A percentile compares a stretch with the other conserved stretches of the same genome.
Conservation (phyloP, 2,888 invertebrate genomes). For the Euspilapteryx auroguttella region DNA sequence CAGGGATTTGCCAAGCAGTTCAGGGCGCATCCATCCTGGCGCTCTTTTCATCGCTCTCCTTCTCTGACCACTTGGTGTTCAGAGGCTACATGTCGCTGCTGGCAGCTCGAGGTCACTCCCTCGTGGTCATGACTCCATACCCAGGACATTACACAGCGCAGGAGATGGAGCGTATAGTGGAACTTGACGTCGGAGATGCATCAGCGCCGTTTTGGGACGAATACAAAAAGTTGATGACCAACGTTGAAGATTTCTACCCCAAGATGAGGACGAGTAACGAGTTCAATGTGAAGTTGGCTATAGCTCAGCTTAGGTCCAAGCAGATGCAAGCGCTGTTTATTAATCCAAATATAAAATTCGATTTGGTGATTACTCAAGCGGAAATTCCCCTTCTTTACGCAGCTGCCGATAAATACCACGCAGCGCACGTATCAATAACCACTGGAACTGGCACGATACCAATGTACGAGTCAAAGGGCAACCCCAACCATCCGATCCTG, state of each 20-base stretch:
- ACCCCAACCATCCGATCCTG: conserved; percentile 47
- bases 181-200: conserved; percentile 34
- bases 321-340: conserved; percentile 34
- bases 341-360: conserved; percentile 49
- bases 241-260: conserved; percentile 33
- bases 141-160: conserved; percentile 36
- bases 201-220: conserved; percentile 37
- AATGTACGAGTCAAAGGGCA: conserved; percentile 52
- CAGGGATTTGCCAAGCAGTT: too few species aligned
- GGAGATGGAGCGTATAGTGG: conserved; percentile 30
- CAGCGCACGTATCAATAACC: conserved; percentile 54
- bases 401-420: conserved; percentile 53
- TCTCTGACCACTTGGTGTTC: conserved; percentile 38
- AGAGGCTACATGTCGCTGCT: conserved; percentile 35
- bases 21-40: conserved; percentile 32
- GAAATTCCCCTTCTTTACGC: conserved; percentile 47
- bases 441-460: conserved; percentile 45
- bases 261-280: conserved; percentile 28
- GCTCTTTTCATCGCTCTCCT: conserved; percentile 39
- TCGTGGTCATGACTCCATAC: conserved; percentile 44
- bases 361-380: conserved; percentile 59
- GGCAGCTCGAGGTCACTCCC: conserved; percentile 27
- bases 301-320: conserved; percentile 38
- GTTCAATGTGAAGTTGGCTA: conserved; percentile 27
- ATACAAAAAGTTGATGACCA: conserved; percentile 25